Evolutionary conservation across 2,888 invertebrate genomes (phyloP).

Genomic region (Ennomos quercinarius): DNA sequence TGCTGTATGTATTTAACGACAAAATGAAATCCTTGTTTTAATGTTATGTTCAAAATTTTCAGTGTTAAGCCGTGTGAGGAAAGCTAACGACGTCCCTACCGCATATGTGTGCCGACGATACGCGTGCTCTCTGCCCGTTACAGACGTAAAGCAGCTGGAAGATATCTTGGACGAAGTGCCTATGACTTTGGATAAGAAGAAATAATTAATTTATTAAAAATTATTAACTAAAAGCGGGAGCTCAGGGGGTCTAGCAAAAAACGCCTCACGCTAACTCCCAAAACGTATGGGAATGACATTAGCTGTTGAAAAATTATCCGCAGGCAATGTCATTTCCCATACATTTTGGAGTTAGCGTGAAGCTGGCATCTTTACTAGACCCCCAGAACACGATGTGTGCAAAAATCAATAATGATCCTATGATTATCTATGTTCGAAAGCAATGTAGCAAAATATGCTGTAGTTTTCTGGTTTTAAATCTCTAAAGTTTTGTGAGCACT

Average conservation of each 20-base stretch:
- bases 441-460: background rate
- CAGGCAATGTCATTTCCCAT: no score
- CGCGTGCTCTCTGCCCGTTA: slow-evolving; percentile 91
- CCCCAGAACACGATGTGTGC: no score
- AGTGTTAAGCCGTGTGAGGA: slow-evolving; percentile 82
- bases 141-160: slow-evolving; percentile 87
- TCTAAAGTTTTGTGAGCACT: background rate
- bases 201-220: slow-evolving; percentile 33
- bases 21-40: background rate
- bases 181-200: slow-evolving; percentile 35
- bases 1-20: no score
- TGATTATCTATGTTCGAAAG: slow-evolving; percentile 1
- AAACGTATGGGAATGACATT: no score
- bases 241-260: no score
- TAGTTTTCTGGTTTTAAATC: no score
- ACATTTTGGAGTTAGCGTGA: no score
- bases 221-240: no score
- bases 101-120: slow-evolving; percentile 93
- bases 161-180: slow-evolving; percentile 81
- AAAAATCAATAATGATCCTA: no score
- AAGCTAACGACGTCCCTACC: slow-evolving; percentile 87
- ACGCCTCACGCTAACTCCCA: no score
- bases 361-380: no score
- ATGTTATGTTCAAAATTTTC: slow-evolving; percentile 28
- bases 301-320: no score